phyloP scores from a whole-genome alignment of 1,140 invertebrate genomes.

The Tetramorium alpestre region DNA sequence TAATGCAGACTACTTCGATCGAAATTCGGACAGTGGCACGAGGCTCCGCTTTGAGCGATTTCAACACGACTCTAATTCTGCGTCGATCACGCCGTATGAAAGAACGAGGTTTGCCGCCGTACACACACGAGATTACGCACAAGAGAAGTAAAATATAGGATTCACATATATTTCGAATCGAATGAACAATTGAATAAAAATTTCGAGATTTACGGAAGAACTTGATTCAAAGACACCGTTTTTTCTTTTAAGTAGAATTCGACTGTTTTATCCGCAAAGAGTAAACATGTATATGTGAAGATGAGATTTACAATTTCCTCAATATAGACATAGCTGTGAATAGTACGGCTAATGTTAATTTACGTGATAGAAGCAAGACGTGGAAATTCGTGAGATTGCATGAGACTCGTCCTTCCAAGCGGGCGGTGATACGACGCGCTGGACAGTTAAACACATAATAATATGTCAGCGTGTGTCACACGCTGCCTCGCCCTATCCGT shows the following conservation, averaged over 20 bases:
- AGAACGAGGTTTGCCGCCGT: not conserved
- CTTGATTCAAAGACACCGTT: not conserved
- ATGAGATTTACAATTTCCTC: not conserved
- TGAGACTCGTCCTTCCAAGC: not conserved
- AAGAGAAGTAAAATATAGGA: not conserved
- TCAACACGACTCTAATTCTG: slow-evolving; percentile 7
- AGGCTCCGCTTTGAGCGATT: not conserved
- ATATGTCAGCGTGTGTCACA: not conserved
- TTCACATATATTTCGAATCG: not conserved
- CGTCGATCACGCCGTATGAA: not conserved
- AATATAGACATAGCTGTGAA: not conserved
- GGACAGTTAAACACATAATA: not conserved
- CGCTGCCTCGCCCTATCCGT: not conserved
- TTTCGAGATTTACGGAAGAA: not conserved
- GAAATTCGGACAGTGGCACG: slow-evolving; percentile 33
- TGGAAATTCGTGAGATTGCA: not conserved
- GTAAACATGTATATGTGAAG: not conserved
- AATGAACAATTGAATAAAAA: not conserved
- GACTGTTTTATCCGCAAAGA: not conserved
- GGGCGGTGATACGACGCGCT: not conserved
- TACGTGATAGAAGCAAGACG: not conserved
- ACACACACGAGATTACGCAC: not conserved
- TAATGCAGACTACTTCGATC: slow-evolving; percentile 37
- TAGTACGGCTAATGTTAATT: not conserved
- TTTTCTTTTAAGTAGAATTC: not conserved